phyloP scores from a whole-genome alignment of 2,888 invertebrate species.

The Colletes collaris region DNA sequence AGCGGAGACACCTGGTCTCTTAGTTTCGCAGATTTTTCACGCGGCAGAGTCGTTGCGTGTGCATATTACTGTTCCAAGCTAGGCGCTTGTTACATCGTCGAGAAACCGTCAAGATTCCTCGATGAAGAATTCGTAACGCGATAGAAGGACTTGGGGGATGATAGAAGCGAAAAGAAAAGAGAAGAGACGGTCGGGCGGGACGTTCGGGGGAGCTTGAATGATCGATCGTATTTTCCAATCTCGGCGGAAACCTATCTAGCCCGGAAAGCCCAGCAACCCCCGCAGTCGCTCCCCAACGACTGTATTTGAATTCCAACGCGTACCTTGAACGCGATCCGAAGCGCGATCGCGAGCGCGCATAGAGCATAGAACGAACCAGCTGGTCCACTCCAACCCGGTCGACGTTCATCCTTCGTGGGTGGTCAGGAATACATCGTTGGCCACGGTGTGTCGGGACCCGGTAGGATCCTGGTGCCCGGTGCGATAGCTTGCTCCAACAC shows the following conservation, averaged over 20 bases:
- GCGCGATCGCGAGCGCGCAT: conserved; percentile 14
- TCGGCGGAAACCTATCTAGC: conserved; percentile 70
- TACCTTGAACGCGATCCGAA: conserved; percentile 53
- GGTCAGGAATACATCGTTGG: conserved; percentile 56
- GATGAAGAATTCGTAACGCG: conserved; percentile 33
- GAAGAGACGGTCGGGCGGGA: conserved; percentile 16
- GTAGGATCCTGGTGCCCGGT: conserved; percentile 55
- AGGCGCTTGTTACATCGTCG: conserved; percentile 30
- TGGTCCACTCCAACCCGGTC: conserved; percentile 49
- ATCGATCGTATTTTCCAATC: conserved; percentile 74
- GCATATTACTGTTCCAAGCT: neutral
- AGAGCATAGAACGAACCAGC: conserved; percentile 58
- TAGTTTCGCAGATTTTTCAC: no score
- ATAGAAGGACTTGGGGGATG: conserved; percentile 38
- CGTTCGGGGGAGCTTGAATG: conserved; percentile 29
- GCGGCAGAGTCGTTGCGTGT: no score
- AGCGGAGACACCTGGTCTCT: no score
- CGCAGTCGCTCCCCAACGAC: conserved; percentile 38
- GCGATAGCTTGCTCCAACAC: conserved; percentile 53
- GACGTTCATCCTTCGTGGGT: conserved; percentile 47
- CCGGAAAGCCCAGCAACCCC: conserved; percentile 51
- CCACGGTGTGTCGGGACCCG: conserved; percentile 58
- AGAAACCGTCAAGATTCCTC: conserved; percentile 36
- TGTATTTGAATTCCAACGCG: conserved; percentile 66
- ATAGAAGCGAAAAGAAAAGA: conserved; percentile 60